phyloP scores from a whole-genome alignment of 2,888 invertebrate genomes.

The Ophion ventricosus region DNA sequence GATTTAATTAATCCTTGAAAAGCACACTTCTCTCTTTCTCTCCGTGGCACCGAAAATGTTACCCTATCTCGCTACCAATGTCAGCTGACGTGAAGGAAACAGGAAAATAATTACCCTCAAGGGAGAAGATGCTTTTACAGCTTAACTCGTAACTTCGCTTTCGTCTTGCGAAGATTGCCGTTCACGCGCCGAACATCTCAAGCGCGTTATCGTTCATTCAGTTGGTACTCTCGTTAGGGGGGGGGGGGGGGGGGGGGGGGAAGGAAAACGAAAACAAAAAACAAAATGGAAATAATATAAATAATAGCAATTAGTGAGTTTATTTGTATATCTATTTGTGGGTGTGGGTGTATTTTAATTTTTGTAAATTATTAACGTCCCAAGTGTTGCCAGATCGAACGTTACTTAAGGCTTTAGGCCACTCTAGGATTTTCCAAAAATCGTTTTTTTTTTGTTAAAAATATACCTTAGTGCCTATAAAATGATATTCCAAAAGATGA shows the following conservation, averaged over 20 bases:
- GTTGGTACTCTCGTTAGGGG: background rate
- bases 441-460: too few species aligned
- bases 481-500: too few species aligned
- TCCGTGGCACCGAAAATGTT: constrained; percentile 62
- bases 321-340: too few species aligned
- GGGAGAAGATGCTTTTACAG: constrained; percentile 37
- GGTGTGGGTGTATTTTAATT: too few species aligned
- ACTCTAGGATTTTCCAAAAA: too few species aligned
- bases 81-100: constrained; percentile 70
- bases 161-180: constrained; percentile 5
- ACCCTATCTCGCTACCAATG: constrained; percentile 61
- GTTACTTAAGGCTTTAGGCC: too few species aligned
- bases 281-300: too few species aligned
- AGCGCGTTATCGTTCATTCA: background rate
- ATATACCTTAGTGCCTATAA: too few species aligned
- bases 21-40: constrained; percentile 70
- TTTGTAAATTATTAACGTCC: too few species aligned
- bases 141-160: constrained; percentile 11
- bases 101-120: constrained; percentile 76
- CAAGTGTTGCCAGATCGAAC: too few species aligned
- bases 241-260: too few species aligned
- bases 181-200: background rate
- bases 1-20: constrained; percentile 79
- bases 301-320: too few species aligned
- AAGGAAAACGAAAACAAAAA: background rate